A percentile compares a stretch with the other conserved stretches of the same genome.
These are phyloP conservation scores for Sphyrna mokarran DNA, from an alignment of 2,113 vertebrate species.

Conservation along the genomic window DNA sequence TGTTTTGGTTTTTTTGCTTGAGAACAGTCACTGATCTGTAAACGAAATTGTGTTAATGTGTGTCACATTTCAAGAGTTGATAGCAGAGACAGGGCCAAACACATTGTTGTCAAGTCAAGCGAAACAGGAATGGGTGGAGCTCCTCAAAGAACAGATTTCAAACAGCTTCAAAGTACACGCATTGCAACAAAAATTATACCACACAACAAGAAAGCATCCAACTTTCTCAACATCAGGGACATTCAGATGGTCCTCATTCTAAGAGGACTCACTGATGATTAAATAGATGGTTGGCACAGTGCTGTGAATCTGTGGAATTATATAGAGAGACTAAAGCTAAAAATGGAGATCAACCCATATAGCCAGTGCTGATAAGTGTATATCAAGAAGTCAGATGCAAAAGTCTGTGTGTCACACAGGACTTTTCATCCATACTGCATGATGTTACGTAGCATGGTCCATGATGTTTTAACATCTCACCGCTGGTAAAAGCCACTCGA, in stretches of 20 bases:
- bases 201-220: not conserved
- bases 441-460: not conserved
- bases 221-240: not conserved
- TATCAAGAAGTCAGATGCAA: not conserved
- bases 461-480: not conserved
- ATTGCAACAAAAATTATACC: not conserved
- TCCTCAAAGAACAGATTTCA: not conserved
- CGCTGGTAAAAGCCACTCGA: not conserved
- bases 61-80: not conserved
- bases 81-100: not conserved
- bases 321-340: not conserved
- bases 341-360: not conserved
- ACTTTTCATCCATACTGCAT: not conserved
- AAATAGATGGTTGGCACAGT: not conserved
- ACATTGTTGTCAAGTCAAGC: not conserved
- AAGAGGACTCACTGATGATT: not conserved
- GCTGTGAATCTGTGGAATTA: not conserved
- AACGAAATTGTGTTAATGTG: not conserved
- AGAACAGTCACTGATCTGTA: not conserved
- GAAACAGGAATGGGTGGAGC: not conserved
- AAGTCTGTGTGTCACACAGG: not conserved
- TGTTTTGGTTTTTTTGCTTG: not conserved
- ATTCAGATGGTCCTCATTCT: not conserved
- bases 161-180: not conserved
- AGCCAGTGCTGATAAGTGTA: not conserved